Base-by-base conservation (phyloP, 2,113 vertebrate genomes). In the Rynchops niger region DNA sequence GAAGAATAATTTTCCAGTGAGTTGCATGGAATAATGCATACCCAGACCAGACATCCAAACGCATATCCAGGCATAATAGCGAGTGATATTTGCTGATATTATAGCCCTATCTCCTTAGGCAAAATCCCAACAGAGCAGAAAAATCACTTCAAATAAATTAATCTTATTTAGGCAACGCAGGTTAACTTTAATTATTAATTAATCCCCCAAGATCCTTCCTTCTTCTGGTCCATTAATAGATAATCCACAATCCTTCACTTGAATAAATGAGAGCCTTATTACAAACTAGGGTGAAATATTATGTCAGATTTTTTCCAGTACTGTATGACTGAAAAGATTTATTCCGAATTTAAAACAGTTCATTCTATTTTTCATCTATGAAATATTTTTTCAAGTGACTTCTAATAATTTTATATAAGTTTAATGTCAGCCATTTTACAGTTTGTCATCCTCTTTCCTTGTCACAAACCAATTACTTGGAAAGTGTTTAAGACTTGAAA, bases 101-200 rank as follows among this genome's bases (percentile, higher is more conserved):
- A 49, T 9, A 79, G 56, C 83, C 25, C 17, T 62, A 49, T 43
- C 53, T 81, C 34, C 66, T 84, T 34, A 63, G 56, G 84, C 27
- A 83, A 67, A 76, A 86, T 82, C 36, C n/a, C 63, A 95, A 29
- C 34, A 73, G 76, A 96, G 91, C 76, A 93, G 72, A 96, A 95
- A 95, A 93, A 94, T 80, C 25, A 88, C 59, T 93, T 74, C 8
- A 11, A 45, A 66, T 42, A 76, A 83, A 25, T 88, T 86, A 11
- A 86, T 88, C 36, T 93, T 90, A 66, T 82, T 95, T 52, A 73
- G 43, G 62, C 42, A 88, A 82, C 56, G 70, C n/a, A 69, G 38
- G 67, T 95, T 95, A 86, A 62, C 73, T 86, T 83, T 78, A 76
- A 72, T 78, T 76, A 86, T 9, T 77, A 70, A 96, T 86, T 92